Conservation (phyloP, 1,140 invertebrate genomes). For the Drosophila santomea region DNA sequence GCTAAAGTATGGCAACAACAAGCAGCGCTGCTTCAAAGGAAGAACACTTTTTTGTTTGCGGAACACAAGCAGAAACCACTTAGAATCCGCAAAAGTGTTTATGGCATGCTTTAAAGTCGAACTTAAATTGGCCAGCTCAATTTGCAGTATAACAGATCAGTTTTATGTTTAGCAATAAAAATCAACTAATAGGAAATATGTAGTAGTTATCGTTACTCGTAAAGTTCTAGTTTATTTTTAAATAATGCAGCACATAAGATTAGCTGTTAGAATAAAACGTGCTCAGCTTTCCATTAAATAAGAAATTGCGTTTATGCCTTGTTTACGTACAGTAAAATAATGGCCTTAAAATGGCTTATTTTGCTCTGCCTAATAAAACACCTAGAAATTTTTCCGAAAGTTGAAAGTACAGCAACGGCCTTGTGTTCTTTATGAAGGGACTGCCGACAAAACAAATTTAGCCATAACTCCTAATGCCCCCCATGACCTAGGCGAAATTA, state of each 20-base stretch:
- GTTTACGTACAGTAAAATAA: background rate
- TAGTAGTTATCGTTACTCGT: too few relatives aligned
- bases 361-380: conserved; percentile 14
- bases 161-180: background rate
- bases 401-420: conserved; percentile 11
- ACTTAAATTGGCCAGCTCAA: background rate
- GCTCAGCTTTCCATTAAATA: background rate
- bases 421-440: conserved; percentile 20
- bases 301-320: background rate
- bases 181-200: too few relatives aligned
- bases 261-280: too few relatives aligned
- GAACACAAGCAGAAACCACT: conserved; percentile 4
- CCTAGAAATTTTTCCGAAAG: conserved; percentile 9
- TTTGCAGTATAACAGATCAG: background rate
- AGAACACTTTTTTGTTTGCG: conserved; percentile 12
- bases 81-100: background rate
- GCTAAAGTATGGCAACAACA: conserved; percentile 28
- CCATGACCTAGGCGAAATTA: conserved; percentile 38
- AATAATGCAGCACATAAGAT: too few relatives aligned
- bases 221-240: too few relatives aligned
- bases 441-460: conserved; percentile 36
- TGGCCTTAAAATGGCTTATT: conserved; percentile 10
- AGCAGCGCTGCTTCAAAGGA: conserved; percentile 25
- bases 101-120: background rate
- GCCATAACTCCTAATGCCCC: conserved; percentile 43